Conservation (phyloP, 2,113 vertebrate genomes). For the Pao palembangensis region DNA sequence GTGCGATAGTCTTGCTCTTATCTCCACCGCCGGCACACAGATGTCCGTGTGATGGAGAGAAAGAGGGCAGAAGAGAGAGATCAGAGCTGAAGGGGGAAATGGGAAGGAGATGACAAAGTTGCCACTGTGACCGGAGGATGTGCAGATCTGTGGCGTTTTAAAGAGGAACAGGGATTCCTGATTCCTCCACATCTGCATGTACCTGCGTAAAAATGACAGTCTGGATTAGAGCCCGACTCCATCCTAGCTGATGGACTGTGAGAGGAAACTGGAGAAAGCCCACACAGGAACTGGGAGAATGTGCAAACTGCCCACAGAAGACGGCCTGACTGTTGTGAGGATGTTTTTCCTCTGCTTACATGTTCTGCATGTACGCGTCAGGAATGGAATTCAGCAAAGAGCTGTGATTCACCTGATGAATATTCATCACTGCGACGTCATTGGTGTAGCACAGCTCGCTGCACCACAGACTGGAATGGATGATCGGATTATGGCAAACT, state of each 20-base stretch:
- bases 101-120: slow-evolving; percentile 17
- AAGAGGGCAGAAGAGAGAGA: slow-evolving; percentile 1
- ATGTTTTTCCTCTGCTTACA: no score
- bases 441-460: slow-evolving; percentile 34
- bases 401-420: slow-evolving; percentile 54
- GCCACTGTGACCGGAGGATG: slow-evolving; percentile 28
- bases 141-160: slow-evolving; percentile 20
- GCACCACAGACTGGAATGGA: slow-evolving; percentile 51
- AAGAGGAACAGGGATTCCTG: slow-evolving; percentile 13
- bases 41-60: slow-evolving; percentile 20
- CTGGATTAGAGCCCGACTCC: no score
- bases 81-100: slow-evolving; percentile 15
- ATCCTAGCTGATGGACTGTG: no score
- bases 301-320: no score
- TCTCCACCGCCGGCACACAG: slow-evolving; percentile 31
- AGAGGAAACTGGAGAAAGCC: no score
- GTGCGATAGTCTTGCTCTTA: slow-evolving; percentile 34
- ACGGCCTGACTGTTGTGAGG: no score
- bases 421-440: slow-evolving; percentile 55
- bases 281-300: no score
- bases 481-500: slow-evolving; percentile 49
- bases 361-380: background rate
- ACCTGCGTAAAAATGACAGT: no score
- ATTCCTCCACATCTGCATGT: no score
- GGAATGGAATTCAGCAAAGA: slow-evolving; percentile 15